These are phyloP conservation scores for Lerista edwardsae DNA, from an alignment of 2,797 vertebrate species.

Conservation along the genomic window DNA sequence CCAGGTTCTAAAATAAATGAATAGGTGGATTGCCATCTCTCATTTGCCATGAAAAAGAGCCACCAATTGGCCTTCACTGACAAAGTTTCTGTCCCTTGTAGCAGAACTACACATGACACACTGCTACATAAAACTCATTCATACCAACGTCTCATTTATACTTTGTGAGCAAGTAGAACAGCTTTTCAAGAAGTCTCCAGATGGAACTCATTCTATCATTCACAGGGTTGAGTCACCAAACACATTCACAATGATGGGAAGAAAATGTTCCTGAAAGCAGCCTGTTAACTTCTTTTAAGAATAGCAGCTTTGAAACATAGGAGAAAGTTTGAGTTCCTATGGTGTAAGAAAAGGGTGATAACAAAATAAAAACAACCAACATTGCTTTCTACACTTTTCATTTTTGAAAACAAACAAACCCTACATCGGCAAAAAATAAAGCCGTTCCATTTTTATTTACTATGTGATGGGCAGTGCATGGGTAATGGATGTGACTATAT, in stretches of 20 bases:
- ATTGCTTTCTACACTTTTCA: no score
- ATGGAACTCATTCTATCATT: not conserved
- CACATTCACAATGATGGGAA: slow-evolving; percentile 8
- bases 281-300: slow-evolving; percentile 16
- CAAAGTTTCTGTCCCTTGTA: not conserved
- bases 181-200: slow-evolving; percentile 12
- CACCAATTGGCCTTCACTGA: no score
- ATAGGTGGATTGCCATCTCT: not conserved
- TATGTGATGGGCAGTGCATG: no score
- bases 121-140: not conserved
- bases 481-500: no score
- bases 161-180: slow-evolving; percentile 7
- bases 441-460: no score
- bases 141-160: not conserved
- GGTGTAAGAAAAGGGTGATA: no score
- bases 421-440: no score
- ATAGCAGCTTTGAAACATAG: slow-evolving; percentile 16
- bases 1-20: not conserved
- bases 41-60: not conserved
- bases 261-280: slow-evolving; percentile 16
- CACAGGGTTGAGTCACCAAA: slow-evolving; percentile 9
- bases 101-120: not conserved
- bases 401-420: no score
- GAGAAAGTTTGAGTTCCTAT: not conserved
- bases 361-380: no score